phyloP scores from a whole-genome alignment of 2,113 vertebrate genomes.

The Hemiprocne comata region DNA sequence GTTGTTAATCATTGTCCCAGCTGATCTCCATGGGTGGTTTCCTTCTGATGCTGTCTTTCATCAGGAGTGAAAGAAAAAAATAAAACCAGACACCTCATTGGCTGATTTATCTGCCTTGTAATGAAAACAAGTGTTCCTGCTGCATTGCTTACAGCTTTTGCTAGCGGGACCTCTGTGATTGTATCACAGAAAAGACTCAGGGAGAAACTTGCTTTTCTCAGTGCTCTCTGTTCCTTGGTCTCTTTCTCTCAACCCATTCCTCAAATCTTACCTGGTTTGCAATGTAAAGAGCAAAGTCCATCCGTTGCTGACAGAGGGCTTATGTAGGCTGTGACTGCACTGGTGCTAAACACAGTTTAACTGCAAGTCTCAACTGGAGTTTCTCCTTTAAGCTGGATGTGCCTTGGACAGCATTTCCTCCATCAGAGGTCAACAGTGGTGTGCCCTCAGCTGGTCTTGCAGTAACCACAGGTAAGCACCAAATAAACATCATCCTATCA shows the following conservation, averaged over 20 bases:
- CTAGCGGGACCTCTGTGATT: not conserved
- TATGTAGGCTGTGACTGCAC: not conserved
- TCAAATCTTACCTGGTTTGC: slow-evolving; percentile 20
- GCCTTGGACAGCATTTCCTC: not conserved
- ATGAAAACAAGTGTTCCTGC: not conserved
- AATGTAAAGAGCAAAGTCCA: not conserved
- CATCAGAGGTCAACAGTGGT: not conserved
- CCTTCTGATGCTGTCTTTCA: not conserved
- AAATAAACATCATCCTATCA: not conserved
- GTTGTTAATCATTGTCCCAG: not conserved
- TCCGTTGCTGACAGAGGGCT: not conserved
- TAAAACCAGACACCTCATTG: too few species aligned
- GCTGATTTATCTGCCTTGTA: not conserved
- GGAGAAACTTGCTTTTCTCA: not conserved
- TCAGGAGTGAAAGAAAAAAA: not conserved
- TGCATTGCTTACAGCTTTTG: not conserved
- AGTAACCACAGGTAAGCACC: not conserved
- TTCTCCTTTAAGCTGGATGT: not conserved
- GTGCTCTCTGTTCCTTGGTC: not conserved
- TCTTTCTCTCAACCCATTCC: not conserved
- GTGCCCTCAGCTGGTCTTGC: not conserved
- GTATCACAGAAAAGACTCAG: not conserved
- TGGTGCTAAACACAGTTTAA: not conserved
- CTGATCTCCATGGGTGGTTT: not conserved
- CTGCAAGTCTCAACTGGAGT: not conserved